Evolutionary conservation across 2,888 invertebrate species (phyloP), one percentile per base, ranked within the genome.

Genomic region (Eurytoma adleriae): DNA sequence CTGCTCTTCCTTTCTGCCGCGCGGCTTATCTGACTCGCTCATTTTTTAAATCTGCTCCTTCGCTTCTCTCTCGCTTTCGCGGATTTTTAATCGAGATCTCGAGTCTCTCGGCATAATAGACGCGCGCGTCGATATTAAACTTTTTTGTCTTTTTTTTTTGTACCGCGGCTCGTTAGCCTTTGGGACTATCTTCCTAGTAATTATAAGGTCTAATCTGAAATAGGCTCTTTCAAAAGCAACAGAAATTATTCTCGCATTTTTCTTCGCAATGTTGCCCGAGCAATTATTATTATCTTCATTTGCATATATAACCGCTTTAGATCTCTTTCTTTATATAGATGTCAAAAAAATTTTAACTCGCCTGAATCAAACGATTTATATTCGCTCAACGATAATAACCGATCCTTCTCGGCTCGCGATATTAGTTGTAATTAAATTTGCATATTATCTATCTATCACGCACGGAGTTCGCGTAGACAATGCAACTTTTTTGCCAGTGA

Each of bases 31-130:
- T 62, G 20, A 5, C 59, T 80, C 68, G 62, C 67, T 78, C 77
- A 68, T 79, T 78, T 79, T 74, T 76, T 61, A 61, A 76, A 76
- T 76, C 75, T 59, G 52, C 59, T 50, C 30, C 50, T 61, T 40
- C 18, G 27, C 4, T 40, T 4, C 40, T 79, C 78, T 24, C 61
- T 57, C 40, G 4, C 66, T 74, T 82, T 79, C 80, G 73, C 80
- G 83, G 72, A 83, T 84, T 85, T 83, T 83, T 83, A 84, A 83
- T 83, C 83, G 83, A 83, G 71, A 77, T 79, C 83, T 81, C 81
- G 27, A 5, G 77, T 80, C 80, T 81, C 62, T n/a, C n/a, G 50
- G 80, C 79, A 83, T 83, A 82, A 83, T 83, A 76, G 80, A 81
- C 78, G n/a, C 40, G 7, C 59, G 83, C 80, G 80, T 79, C 83